Evolutionary conservation across 2,797 vertebrate genomes (phyloP).

Genomic region (Hoplostethus mediterraneus): DNA sequence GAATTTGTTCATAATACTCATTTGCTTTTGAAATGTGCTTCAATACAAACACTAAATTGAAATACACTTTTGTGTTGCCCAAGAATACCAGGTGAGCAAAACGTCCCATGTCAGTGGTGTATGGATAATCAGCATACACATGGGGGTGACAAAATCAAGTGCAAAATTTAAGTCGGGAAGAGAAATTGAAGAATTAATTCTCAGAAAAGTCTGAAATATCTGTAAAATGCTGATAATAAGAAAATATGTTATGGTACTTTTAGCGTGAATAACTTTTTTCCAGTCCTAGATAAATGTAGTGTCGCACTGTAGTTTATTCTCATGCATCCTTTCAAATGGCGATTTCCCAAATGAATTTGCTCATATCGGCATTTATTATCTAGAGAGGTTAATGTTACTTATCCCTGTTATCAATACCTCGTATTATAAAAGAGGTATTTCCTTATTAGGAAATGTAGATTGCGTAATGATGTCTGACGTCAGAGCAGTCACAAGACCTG

Average conservation of each 20-base stretch:
- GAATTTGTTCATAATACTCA: conserved; percentile 45
- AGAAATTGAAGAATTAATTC: not conserved
- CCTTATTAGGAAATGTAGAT: conserved; percentile 73
- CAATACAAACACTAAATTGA: not conserved
- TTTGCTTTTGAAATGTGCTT: conserved; percentile 10
- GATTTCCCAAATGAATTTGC: too few species aligned
- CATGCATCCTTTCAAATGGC: too few species aligned
- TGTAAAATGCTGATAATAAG: not conserved
- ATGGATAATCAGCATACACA: conserved; percentile 31
- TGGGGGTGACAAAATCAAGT: conserved; percentile 51
- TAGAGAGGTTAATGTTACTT: not conserved
- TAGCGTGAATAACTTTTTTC: too few species aligned
- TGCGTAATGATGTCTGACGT: conserved; percentile 83
- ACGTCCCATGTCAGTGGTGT: not conserved
- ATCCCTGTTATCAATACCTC: not conserved
- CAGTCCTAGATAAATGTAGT: too few species aligned
- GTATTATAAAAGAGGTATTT: not conserved
- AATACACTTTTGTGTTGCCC: not conserved
- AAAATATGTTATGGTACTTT: too few species aligned
- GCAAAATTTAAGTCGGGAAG: not conserved
- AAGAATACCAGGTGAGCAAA: not conserved
- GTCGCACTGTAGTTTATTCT: too few species aligned
- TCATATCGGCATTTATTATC: too few species aligned
- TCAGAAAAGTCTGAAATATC: not conserved
- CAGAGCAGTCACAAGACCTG: conserved; percentile 82